Base-by-base conservation (phyloP, 2,797 vertebrate genomes). In the Pteronotus mesoamericanus region DNA sequence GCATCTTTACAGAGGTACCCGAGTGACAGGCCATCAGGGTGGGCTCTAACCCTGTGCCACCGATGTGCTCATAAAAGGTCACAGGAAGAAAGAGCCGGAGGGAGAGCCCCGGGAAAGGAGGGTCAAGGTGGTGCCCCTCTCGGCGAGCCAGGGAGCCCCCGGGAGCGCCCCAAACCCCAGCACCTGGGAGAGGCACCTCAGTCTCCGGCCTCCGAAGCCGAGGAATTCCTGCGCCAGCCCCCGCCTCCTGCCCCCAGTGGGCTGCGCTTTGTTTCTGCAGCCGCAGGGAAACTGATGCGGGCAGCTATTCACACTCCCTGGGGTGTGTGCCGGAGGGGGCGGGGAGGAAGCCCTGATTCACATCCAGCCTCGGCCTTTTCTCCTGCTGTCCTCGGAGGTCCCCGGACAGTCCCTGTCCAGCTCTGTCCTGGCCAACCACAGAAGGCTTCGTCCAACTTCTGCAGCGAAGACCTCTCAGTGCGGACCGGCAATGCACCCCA, bases 281-380 rank as follows among this genome's bases (percentile, higher is more conserved):
- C 80, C 24, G 16, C 0, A 39, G 48, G 26, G 51, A 82, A 9
- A 21, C 3, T 6, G 1, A 3, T 0, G 0, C 1, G n/a, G 69
- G 22, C 2, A 1, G 48, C 37, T 12, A 10, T n/a, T 48, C n/a
- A 4, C 22, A 34, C 11, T 32, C 55, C n/a, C 4, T 1, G 19
- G 8, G 11, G 7, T 34, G 5, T 42, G 68, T 39, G 53, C 9
- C 3, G 16, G 5, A 1, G 0, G 22, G 51, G 16, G 24, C 44
- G 10, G 14, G 48, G 15, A 5, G 22, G 34, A 24, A 32, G 9
- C 16, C 6, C 44, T 1, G 7, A 37, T 1, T 0, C 10, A 0
- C 5, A 11, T 18, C 55, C 29, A 8, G 55, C 4, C 22, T 0
- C n/a, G 14, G 24, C 19, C 34, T 0, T n/a, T 34, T n/a, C 69